These are phyloP conservation scores for Tragulus kanchil DNA, from an alignment of 2,113 vertebrate species.

Conservation along the genomic window DNA sequence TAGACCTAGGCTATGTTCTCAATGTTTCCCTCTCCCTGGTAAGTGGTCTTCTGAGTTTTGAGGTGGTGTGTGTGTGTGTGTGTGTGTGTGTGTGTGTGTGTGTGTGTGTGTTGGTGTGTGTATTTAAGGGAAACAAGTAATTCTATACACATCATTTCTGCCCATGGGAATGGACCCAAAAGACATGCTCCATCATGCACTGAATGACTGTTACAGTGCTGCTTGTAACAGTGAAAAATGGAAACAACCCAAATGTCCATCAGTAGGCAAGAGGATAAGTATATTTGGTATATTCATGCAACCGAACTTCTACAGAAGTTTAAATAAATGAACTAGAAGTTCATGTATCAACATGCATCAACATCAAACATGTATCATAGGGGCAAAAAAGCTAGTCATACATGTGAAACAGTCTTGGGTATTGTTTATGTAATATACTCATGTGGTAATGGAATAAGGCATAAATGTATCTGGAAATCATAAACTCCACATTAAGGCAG, in stretches of 20 bases:
- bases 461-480: neutral
- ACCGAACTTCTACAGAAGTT: neutral
- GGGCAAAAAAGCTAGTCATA: neutral
- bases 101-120: neutral
- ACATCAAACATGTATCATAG: neutral
- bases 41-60: neutral
- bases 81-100: neutral
- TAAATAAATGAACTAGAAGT: neutral
- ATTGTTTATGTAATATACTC: neutral
- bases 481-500: neutral
- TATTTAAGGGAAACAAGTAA: neutral
- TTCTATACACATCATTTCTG: neutral
- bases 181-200: neutral
- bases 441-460: neutral
- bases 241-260: neutral
- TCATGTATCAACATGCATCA: neutral
- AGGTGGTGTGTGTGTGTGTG: too few species aligned
- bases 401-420: neutral
- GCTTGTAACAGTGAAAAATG: neutral
- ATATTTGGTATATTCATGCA: neutral
- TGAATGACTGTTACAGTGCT: neutral
- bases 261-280: neutral
- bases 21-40: neutral
- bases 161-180: neutral
- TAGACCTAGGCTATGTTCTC: neutral